These are phyloP conservation scores for Cherax quadricarinatus DNA, from an alignment of 1,140 invertebrate species.

Conservation along the genomic window DNA sequence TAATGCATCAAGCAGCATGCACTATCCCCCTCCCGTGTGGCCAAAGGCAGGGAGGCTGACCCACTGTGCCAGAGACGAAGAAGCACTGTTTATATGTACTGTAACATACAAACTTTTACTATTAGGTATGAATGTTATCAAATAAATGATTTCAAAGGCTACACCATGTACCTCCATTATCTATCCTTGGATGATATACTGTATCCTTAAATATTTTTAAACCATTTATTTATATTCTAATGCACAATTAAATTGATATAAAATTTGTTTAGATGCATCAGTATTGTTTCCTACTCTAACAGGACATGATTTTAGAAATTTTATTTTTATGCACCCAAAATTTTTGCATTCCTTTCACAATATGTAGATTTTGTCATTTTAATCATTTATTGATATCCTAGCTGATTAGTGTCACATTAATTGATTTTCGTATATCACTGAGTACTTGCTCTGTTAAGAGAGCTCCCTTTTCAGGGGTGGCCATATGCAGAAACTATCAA, in stretches of 20 bases:
- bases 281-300: too few species aligned
- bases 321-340: too few species aligned
- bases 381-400: too few species aligned
- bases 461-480: too few species aligned
- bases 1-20: constrained; percentile 16
- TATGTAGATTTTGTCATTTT: too few species aligned
- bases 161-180: constrained; percentile 3
- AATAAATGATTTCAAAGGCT: constrained; percentile 74
- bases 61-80: constrained; percentile 69
- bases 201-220: background rate
- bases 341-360: too few species aligned
- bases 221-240: too few species aligned
- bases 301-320: too few species aligned
- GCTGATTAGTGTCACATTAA: too few species aligned
- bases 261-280: background rate
- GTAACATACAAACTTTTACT: constrained; percentile 74
- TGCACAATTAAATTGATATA: background rate
- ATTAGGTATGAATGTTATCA: constrained; percentile 74
- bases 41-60: constrained; percentile 50
- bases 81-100: constrained; percentile 74
- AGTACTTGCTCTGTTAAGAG: too few species aligned
- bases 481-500: too few species aligned
- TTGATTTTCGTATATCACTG: too few species aligned
- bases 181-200: constrained; percentile 2
- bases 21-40: constrained; percentile 50